Base-by-base conservation (phyloP, 2,888 invertebrate species). In the Phlogophora meticulosa region DNA sequence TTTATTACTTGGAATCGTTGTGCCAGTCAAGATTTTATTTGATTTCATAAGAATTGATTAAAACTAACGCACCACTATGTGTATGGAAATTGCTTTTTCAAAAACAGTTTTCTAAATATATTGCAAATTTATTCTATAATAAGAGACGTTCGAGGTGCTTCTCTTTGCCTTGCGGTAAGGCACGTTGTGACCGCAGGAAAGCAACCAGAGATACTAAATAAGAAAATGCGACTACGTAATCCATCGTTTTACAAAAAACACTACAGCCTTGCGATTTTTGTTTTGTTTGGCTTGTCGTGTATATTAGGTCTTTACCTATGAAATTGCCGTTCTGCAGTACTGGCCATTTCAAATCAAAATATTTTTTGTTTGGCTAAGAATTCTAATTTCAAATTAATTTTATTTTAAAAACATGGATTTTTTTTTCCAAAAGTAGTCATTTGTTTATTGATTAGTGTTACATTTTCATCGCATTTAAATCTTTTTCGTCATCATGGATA, bases 121-220 rank as follows among this genome's bases (percentile, higher is more conserved):
- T 66, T 79, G 56, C 15, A 45, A 60, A 60, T 60, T 57, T 74
- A 79, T 78, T 78, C 66, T 49, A 46, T 56, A 45, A 36, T 48
- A 52, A 45, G 43, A 46, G 38, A 28, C 34, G 11, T 17, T 56
- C 43, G 2, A 43, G 43, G n/a, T 24, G 32, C 9, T 11, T 17
- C 17, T 36, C 17, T 36, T 22, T 53, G 15, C 20, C 17, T 60
- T 2, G 4, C 20, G 7, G 28, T 45, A 28, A 46, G 20, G 10
- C 52, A 45, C 42, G n/a, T 32, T 46, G 15, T 9, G 15, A n/a
- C 36, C 15, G 22, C 5, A 57, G 4, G 1, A 46, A 45, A 9
- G 7, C 28, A 28, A 22, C 9, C 11, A 20, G n/a, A 22, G 28
- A 17, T 11, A 11, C 22, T 10, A 55, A n/a, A 36, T 20, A 7